Evolutionary conservation across 2,113 vertebrate genomes (phyloP), one percentile per base, ranked within the genome.

Genomic region (Empidonax traillii): DNA sequence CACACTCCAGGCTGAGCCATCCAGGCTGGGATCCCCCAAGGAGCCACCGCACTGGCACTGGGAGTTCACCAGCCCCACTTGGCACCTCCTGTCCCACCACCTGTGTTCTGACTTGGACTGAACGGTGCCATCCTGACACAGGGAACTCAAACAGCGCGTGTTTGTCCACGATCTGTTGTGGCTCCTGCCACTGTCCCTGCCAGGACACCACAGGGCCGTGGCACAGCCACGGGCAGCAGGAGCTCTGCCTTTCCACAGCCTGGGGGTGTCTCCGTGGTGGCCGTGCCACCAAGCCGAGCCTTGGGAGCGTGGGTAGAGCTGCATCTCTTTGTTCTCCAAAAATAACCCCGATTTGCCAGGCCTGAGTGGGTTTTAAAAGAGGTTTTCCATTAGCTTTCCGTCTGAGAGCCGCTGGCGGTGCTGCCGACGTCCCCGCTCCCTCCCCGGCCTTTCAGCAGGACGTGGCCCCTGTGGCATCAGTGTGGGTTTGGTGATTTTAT

Each of bases 291-390:
- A 5, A 75, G 43, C 65, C 1, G 5, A 79, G 52, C 80, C 46
- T n/a, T 17, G 4, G 51, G 65, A 84, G n/a, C 1, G 0, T 9
- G 68, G n/a, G 16, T 17, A 52, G 77, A 74, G 84, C 72, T n/a
- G 68, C 25, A 53, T 44, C 77, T 43, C 90, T 95, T 94, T 91
- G 81, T 87, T 87, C 81, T 89, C 87, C 92, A 47, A 27, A 95
- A 93, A 95, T 89, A 89, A 46, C 74, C 69, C 85, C 2, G 0
- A 87, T 96, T 91, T 94, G 52, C 74, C n/a, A 59, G 81, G 93
- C 89, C 93, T 94, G 65, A 18, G 69, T 85, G 92, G 84, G 12
- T 95, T 89, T 25, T 85, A 87, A 94, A 61, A 92, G 85, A 91
- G 85, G 14, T 44, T 94, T 92, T 85, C 85, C 93, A 93, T 95